Evolutionary conservation across 2,888 invertebrate genomes (phyloP).

Genomic region (Caenorhabditis virilis): DNA sequence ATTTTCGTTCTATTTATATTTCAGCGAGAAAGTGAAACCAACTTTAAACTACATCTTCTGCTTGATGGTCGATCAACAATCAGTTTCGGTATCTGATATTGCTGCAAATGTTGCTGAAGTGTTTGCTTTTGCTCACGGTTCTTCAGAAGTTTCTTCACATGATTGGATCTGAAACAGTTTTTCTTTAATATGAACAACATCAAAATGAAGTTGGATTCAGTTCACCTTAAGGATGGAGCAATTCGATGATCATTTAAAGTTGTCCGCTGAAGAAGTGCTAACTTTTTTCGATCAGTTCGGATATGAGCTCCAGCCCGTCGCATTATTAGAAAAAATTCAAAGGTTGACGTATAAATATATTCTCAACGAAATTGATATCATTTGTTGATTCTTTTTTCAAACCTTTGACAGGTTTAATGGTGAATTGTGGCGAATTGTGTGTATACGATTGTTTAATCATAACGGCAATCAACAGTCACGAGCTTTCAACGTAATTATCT

Average conservation of each 20-base stretch:
- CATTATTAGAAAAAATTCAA: conserved; percentile 11
- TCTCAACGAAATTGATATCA: no score
- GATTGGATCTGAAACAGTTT: conserved; percentile 12
- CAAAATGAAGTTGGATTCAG: not conserved
- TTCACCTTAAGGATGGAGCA: conserved; percentile 30
- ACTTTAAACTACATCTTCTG: not conserved
- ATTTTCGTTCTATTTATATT: no score
- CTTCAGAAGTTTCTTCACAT: conserved; percentile 16
- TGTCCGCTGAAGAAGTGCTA: conserved; percentile 20
- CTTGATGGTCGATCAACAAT: conserved; percentile 32
- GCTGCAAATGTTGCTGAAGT: no score
- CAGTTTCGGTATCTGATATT: not conserved
- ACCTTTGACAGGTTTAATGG: no score
- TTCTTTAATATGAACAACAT: not conserved
- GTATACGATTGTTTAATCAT: no score
- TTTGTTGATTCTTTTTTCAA: no score
- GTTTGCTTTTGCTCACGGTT: not conserved
- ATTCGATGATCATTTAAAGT: conserved; percentile 15
- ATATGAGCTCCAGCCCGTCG: conserved; percentile 26
- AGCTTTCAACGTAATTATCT: no score
- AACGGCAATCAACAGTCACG: no score
- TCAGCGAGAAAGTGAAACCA: not conserved
- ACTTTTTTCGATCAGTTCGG: conserved; percentile 25
- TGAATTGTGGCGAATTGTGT: no score
- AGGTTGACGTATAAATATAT: no score